Evolutionary conservation across 2,113 vertebrate species (phyloP), one percentile per base, ranked within the genome.

Genomic region (Gymnobelideus leadbeateri): DNA sequence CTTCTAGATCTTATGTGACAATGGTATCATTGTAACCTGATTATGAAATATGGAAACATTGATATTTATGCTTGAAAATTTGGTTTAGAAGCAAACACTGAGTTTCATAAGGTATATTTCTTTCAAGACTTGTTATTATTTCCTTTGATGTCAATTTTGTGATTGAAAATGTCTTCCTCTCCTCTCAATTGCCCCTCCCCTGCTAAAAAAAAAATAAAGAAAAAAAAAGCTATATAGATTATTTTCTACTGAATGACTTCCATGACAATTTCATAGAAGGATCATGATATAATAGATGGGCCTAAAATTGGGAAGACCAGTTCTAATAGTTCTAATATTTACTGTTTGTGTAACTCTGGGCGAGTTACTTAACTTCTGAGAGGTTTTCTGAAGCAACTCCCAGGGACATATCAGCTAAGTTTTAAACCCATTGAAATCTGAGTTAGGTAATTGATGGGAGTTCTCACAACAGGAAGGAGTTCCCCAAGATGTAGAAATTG

Each of bases 21-120:
- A 91, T 94, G 89, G 37, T 92, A 9, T 50, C 53, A 96, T 84
- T 23, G 0, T 0, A 96, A 53, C 0, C 90, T 96, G 90, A 92
- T 51, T 91, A 91, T 61, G 54, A 97, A 91, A 91, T 92, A 0
- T 43, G 51, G 89, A 91, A 95, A 46, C 9, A 11, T 1, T 91
- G 50, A 3, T 49, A 46, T 21, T 0, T 19, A 55, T 53, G 31
- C 12, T 94, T 92, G 5, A n/a, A 77, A 68, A n/a, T 6, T 77
- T 77, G 61, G 1, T n/a, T 77, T 77, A n/a, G 37, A 77, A 16
- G 14, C 61, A 77, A 54, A 54, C 23, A 54, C 6, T 77, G 37
- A n/a, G 28, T n/a, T n/a, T 77, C 16, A 77, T 77, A 14, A 77
- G n/a, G 5, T 77, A n/a, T 1, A 77, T 77, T 19, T 77, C 31